Base-by-base conservation (phyloP, 2,797 vertebrate genomes). In the Lepus oiostolus region DNA sequence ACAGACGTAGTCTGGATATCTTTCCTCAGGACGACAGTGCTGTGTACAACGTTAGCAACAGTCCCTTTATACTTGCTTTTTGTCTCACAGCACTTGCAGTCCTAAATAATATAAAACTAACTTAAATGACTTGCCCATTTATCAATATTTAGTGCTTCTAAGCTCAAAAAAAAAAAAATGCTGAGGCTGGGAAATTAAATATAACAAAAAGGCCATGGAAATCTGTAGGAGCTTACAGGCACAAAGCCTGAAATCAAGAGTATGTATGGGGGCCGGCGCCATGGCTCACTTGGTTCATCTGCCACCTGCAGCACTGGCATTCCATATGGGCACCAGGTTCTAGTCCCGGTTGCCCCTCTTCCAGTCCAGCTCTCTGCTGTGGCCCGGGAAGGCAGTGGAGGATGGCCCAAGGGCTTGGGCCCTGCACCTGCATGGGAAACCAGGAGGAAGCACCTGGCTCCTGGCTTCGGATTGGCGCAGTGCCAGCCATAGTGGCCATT, bases 101-200 rank as follows among this genome's bases (percentile, higher is more conserved):
- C 38, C 84, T 94, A 92, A 95, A 70, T 74, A 91, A 82, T 54
- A 81, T n/a, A 87, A 83, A 96, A 65, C 22, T 81, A 87, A 95
- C 58, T 79, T 75, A 79, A 79, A 62, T 70, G 28, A 63, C 30
- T 47, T 74, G n/a, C 21, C 5, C 35, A 35, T 35, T 35, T 50
- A 77, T 58, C 42, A 90, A 76, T 12, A 28, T 65, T 77, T 95
- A 82, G 77, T 21, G 7, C 1, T 77, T 10, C 60, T 84, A 91
- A 75, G 4, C 16, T 50, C 60, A 71, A 42, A 9, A 42, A 71
- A 42, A 8, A 42, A 70, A 42, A 35, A 42, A 85, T 22, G 28
- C 9, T 75, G 28, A 83, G 47, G 8, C 42, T 96, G 83, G 7
- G 12, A 94, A 77, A 71, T 88, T 42, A 42, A 42, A 42, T 42